Conservation (phyloP, 2,113 vertebrate genomes). For the Hymenochirus boettgeri region DNA sequence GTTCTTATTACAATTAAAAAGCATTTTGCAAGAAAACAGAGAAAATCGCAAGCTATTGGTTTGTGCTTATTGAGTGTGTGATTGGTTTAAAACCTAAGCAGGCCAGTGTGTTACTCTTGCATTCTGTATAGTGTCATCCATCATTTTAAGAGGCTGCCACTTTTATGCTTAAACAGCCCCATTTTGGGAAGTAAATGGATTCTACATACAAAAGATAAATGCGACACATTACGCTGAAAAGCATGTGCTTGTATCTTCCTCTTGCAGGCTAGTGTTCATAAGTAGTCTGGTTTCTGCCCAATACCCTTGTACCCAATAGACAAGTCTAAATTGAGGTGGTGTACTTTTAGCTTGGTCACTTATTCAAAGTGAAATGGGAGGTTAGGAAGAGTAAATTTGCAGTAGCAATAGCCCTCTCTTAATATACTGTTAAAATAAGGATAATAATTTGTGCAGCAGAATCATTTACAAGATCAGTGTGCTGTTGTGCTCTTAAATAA, state of each 20-base stretch:
- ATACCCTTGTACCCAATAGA: too few species aligned
- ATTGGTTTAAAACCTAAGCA: slow-evolving; percentile 21
- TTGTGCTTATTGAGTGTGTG: slow-evolving; percentile 25
- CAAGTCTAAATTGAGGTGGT: too few species aligned
- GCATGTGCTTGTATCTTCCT: slow-evolving; percentile 30
- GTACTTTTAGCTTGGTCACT: too few species aligned
- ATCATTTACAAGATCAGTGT: too few species aligned
- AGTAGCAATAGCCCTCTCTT: background rate
- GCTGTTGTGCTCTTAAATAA: too few species aligned
- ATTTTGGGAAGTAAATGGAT: slow-evolving; percentile 17
- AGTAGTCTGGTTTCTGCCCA: slow-evolving; percentile 27
- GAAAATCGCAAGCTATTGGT: slow-evolving; percentile 2
- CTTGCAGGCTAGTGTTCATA: slow-evolving; percentile 23
- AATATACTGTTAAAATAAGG: too few species aligned
- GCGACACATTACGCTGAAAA: slow-evolving; percentile 12
- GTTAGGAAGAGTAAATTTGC: background rate
- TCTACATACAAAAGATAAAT: slow-evolving; percentile 23
- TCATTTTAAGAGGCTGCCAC: slow-evolving; percentile 10
- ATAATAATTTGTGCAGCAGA: too few species aligned
- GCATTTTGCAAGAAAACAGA: background rate
- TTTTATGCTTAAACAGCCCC: slow-evolving; percentile 16
- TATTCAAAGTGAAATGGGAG: too few species aligned
- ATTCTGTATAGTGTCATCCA: background rate
- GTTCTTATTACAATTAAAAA: slow-evolving; percentile 20
- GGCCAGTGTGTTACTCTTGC: slow-evolving; percentile 7